Percentiles rank a stretch among this genome's conserved stretches.
Evolutionary conservation across 2,797 vertebrate genomes (phyloP).

Genomic region (Parauchenoglanis ngamensis): DNA sequence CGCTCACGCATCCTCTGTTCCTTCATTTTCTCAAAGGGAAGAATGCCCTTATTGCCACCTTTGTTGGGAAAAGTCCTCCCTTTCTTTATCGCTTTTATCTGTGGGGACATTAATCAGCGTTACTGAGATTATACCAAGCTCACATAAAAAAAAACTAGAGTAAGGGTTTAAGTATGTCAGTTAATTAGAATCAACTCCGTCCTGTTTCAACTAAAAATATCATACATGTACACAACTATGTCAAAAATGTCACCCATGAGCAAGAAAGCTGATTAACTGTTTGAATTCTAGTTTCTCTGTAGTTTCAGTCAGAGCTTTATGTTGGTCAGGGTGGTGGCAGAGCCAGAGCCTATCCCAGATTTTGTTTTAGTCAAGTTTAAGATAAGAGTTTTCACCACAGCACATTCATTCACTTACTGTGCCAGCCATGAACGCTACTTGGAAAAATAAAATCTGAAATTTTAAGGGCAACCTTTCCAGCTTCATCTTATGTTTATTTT

Average conservation of each 20-base stretch:
- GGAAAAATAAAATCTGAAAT: not conserved
- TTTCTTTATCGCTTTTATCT: slow-evolving; percentile 84
- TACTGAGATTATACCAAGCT: not conserved
- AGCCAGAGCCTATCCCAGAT: not conserved
- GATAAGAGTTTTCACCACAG: not conserved
- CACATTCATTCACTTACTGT: not conserved
- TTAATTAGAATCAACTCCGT: not conserved
- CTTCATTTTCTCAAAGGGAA: slow-evolving; percentile 98
- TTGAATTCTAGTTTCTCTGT: too few relatives aligned
- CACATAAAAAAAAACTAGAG: not conserved
- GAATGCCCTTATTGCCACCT: slow-evolving; percentile 80
- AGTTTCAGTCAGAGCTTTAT: not conserved
- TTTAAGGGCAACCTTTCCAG: not conserved
- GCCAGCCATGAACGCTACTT: not conserved
- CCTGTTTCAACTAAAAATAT: too few relatives aligned
- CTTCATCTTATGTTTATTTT: not conserved
- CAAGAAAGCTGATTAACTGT: not conserved
- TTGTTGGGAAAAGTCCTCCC: slow-evolving; percentile 44
- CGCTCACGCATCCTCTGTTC: slow-evolving; percentile 90
- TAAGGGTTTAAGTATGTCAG: not conserved
- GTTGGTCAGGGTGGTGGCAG: not conserved
- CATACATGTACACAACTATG: not conserved
- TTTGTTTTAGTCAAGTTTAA: not conserved
- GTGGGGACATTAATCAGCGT: not conserved
- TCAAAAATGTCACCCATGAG: not conserved